These are phyloP conservation scores for Camelus bactrianus DNA, from an alignment of 2,113 vertebrate genomes.

Conservation along the genomic window DNA sequence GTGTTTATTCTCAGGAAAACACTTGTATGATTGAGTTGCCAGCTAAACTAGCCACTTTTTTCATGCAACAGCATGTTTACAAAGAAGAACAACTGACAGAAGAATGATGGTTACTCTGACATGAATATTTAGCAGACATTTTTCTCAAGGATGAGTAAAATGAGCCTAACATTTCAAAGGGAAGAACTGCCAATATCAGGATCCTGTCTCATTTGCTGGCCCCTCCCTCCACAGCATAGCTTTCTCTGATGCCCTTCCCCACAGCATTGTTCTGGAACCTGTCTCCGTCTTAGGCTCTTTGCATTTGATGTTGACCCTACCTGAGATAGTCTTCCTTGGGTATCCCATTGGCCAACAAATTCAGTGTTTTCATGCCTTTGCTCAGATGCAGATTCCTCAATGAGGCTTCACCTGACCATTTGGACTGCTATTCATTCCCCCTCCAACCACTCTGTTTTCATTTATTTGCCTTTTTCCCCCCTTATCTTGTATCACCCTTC, in stretches of 20 bases:
- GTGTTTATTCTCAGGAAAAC: neutral
- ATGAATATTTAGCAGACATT: neutral
- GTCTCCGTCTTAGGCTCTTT: neutral
- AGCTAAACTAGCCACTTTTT: constrained; percentile 44
- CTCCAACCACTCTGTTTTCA: rapidly evolving
- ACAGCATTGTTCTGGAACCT: neutral
- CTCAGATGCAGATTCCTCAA: neutral
- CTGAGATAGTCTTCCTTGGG: neutral
- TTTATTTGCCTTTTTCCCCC: neutral
- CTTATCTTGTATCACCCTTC: rapidly evolving
- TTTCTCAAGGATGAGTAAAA: constrained; percentile 4
- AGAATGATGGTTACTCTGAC: neutral
- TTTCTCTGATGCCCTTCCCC: rapidly evolving
- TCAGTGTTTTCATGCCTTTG: neutral
- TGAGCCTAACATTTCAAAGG: neutral
- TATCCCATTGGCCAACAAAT: too few species aligned
- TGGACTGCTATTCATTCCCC: too few species aligned
- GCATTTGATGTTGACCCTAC: neutral
- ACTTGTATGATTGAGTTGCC: neutral
- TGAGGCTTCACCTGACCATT: too few species aligned
- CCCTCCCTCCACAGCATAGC: neutral
- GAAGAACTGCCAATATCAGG: neutral
- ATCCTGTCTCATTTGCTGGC: rapidly evolving
- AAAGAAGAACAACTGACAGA: neutral
- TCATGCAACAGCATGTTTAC: neutral